Evolutionary conservation across 2,113 vertebrate species (phyloP).

Genomic region (Oceanodroma tethys): DNA sequence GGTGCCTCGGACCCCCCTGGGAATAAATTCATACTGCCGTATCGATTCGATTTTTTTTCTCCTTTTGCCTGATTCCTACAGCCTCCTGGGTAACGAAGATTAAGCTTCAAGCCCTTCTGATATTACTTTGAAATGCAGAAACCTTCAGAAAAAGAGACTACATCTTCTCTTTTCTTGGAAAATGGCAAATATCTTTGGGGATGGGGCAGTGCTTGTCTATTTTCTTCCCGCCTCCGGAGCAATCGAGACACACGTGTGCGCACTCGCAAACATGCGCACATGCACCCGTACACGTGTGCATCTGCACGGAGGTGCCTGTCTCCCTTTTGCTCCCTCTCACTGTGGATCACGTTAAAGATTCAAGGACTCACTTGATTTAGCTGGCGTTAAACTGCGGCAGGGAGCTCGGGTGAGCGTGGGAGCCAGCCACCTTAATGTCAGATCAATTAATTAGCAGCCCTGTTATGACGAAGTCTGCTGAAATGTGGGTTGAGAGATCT

Average conservation of each 20-base stretch:
- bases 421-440: neutral
- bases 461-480: neutral
- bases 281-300: rapidly evolving
- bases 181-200: neutral
- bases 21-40: slow-evolving; percentile 59
- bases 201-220: neutral
- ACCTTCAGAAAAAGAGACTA: neutral
- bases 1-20: neutral
- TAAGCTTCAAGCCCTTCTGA: slow-evolving; percentile 62
- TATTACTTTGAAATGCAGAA: slow-evolving; percentile 71
- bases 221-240: neutral
- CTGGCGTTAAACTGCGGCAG: neutral
- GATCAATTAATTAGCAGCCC: slow-evolving; percentile 50
- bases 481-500: slow-evolving; percentile 38
- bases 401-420: neutral
- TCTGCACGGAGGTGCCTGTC: rapidly evolving
- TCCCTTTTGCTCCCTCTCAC: neutral
- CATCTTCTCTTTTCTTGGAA: neutral
- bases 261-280: rapidly evolving
- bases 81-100: slow-evolving; percentile 66
- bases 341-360: rapidly evolving
- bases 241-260: rapidly evolving
- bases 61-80: slow-evolving; percentile 43
- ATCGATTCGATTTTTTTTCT: slow-evolving; percentile 33
- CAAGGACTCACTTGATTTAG: neutral